These are phyloP conservation scores for Sphyrna mokarran DNA, from an alignment of 2,113 vertebrate genomes.

Conservation along the genomic window DNA sequence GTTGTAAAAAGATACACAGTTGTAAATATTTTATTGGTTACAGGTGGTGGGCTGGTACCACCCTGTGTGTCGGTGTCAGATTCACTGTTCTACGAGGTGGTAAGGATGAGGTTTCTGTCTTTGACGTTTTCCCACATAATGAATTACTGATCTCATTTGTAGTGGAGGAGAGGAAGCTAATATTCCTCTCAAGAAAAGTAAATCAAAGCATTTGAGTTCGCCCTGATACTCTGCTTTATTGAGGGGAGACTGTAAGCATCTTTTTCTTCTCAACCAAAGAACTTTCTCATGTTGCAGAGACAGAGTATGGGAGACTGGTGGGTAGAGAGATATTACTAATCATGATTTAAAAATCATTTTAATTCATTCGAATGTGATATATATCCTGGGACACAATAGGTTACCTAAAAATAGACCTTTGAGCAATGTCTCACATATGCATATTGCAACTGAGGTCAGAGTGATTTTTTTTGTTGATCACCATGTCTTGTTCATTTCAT, in stretches of 20 bases:
- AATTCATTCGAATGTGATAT: background rate
- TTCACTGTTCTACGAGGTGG: constrained; percentile 15
- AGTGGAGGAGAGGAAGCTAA: background rate
- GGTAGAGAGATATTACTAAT: background rate
- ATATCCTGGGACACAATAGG: background rate
- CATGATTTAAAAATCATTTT: background rate
- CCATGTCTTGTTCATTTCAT: background rate
- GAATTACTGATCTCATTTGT: constrained; percentile 18
- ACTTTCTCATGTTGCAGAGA: background rate
- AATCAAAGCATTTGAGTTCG: background rate
- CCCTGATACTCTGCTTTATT: background rate
- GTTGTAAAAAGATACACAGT: constrained; percentile 26
- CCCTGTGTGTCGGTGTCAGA: constrained; percentile 23
- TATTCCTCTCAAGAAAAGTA: background rate
- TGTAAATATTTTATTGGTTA: constrained; percentile 33
- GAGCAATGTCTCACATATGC: background rate
- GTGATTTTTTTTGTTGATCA: background rate
- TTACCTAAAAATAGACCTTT: background rate
- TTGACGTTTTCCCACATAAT: constrained; percentile 16
- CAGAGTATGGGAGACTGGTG: background rate
- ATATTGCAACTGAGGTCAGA: background rate
- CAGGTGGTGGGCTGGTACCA: constrained; percentile 29
- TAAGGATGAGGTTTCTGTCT: constrained; percentile 9
- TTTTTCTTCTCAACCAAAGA: background rate
- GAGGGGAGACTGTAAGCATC: background rate